phyloP scores from a whole-genome alignment of 2,113 vertebrate genomes.

The Chionis minor region DNA sequence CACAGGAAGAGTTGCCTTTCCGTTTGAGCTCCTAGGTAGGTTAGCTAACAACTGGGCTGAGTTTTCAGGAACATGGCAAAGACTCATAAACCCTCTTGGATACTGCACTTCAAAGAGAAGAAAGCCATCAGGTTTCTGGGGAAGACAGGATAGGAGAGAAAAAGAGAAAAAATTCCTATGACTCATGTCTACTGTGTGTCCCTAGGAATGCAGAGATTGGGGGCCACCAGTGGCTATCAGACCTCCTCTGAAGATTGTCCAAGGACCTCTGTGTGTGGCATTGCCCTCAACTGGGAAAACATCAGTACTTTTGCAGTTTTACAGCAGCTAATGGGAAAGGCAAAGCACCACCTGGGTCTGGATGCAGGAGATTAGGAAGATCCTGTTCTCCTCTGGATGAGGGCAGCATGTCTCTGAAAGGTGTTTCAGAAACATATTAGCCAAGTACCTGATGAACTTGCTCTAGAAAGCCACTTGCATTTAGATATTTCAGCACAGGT shows the following conservation, averaged over 20 bases:
- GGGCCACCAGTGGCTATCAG: background rate
- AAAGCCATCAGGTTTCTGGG: background rate
- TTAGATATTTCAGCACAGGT: background rate
- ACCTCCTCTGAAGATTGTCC: background rate
- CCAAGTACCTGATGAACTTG: background rate
- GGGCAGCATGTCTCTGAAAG: background rate
- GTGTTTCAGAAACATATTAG: background rate
- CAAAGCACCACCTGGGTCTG: background rate
- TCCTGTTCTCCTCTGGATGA: background rate
- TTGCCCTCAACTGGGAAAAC: background rate
- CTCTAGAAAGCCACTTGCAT: background rate
- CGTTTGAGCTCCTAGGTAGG: background rate
- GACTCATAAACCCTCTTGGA: background rate
- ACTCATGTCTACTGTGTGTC: rapidly evolving
- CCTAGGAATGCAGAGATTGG: background rate
- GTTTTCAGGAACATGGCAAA: background rate
- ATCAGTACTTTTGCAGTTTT: background rate
- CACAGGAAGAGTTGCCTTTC: background rate
- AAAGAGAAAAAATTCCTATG: background rate
- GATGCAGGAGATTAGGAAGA: background rate
- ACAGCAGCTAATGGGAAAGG: background rate
- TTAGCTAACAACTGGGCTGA: background rate
- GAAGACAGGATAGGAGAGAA: background rate
- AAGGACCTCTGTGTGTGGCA: background rate
- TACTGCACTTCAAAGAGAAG: rapidly evolving